These are phyloP conservation scores for Zaprionus ghesquierei DNA, from an alignment of 1,140 invertebrate species.

Conservation along the genomic window DNA sequence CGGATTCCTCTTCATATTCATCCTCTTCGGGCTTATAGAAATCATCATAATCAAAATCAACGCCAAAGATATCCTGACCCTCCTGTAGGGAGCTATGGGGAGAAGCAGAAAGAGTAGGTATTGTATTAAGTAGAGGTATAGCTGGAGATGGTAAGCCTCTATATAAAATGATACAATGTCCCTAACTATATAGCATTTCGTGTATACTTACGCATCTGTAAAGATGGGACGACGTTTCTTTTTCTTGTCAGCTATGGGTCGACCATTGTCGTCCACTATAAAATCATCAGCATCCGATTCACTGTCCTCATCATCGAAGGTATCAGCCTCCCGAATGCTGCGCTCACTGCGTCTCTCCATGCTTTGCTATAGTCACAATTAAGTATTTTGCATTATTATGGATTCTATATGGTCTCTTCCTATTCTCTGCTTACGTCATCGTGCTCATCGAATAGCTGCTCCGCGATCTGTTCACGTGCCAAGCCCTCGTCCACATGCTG, in stretches of 20 bases:
- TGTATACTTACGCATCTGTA: slow-evolving; percentile 90
- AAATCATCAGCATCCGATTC: slow-evolving; percentile 97
- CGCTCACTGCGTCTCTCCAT: slow-evolving; percentile 90
- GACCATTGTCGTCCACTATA: slow-evolving; percentile 98
- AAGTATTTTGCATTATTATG: neutral
- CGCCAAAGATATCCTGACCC: slow-evolving; percentile 99
- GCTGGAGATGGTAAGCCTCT: neutral
- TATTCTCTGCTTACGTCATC: slow-evolving; percentile 88
- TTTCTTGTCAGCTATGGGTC: slow-evolving; percentile 93
- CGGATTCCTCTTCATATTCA: slow-evolving; percentile 92
- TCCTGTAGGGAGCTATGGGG: slow-evolving; percentile 93
- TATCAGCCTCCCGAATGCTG: slow-evolving; percentile 86
- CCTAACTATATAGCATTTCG: neutral
- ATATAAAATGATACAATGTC: neutral
- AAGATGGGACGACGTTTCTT: slow-evolving; percentile 95
- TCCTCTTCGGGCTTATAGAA: slow-evolving; percentile 95
- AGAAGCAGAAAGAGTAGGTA: neutral
- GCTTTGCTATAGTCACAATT: slow-evolving; percentile 84
- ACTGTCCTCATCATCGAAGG: slow-evolving; percentile 91
- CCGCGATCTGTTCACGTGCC: slow-evolving; percentile 93
- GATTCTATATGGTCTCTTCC: neutral
- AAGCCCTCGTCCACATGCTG: slow-evolving; percentile 88
- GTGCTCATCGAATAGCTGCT: slow-evolving; percentile 92
- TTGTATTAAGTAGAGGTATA: neutral
- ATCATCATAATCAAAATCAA: slow-evolving; percentile 99